Base-by-base conservation (phyloP, 2,113 vertebrate species). In the Eulemur rufifrons region DNA sequence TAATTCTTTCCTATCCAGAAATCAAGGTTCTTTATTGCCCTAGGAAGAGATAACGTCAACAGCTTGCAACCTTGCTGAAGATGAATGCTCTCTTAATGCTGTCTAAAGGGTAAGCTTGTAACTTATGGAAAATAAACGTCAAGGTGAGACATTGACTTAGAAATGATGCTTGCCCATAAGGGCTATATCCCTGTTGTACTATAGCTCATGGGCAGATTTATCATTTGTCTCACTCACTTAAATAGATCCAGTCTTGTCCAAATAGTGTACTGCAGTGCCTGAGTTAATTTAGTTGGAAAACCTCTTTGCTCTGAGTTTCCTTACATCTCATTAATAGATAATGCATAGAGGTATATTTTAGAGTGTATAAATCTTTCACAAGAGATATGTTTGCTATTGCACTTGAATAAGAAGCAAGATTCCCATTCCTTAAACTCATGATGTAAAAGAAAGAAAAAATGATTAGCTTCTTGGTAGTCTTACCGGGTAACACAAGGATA, bases 401-500 rank as follows among this genome's bases (percentile, higher is more conserved):
- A 73, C 34, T 47, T 93, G 37, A 96, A 89, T 89, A 84, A 84
- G 45, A 95, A 92, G 68, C 61, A 69, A 92, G 66, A 64, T 52
- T 87, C 93, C 90, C 68, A 90, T 86, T 95, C 37, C 29, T 90
- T 97, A 93, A 86, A 93, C 64, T 89, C 74, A 64, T 10, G 21
- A 25, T 73, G 63, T 82, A 39, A 66, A 86, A 37, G 64, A 78
- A 54, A 34, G 52, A 32, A 59, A 86, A 56, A 59, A n/a, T 6
- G 68, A 82, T 95, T 93, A 97, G 74, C 34, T 92, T 50, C 42
- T 88, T 74, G 92, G 87, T 94, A 92, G 80, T 52, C 95, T 95
- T 98, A 96, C 52, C 80, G 64, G 92, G 77, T 97, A 73, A 97
- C 96, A 97, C 96, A 97, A 95, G 96, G 96, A 6, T 97, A 97